Base-by-base conservation (phyloP, 2,888 invertebrate species). In the Biston stratarius region DNA sequence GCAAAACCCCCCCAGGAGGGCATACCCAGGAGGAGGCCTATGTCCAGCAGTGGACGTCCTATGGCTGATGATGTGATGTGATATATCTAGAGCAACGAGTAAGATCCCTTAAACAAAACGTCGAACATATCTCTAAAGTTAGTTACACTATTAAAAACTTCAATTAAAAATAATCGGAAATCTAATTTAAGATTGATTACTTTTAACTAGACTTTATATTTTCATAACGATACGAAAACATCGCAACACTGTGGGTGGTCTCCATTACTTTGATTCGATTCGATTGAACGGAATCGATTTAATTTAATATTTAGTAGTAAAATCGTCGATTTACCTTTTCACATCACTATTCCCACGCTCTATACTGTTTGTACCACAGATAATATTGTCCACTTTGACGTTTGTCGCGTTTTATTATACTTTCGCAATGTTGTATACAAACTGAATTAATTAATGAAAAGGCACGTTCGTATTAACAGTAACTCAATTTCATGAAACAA, bases 311-410 rank as follows among this genome's bases (percentile, higher is more conserved):
- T 59, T 48, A 24, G 48, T 49, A 15, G 40, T 59, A 49, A 59
- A 59, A 40, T 49, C 38, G 24, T 40, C 38, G n/a, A 49, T 44
- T 38, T 15, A 53, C 7, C 33, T 15, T 60, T 44, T 61, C 66
- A 60, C 61, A 52, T 51, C 68, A 58, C 57, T 60, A 57, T 61
- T 65, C 69, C 59, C 49, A 47, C 60, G 36, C 15, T 60, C n/a
- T 7, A 33, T 38, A 53, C 66, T 61, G 40, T 70, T 66, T 70
- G 56, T 67, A 11, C 47, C 12, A 61, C 56, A 67, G 66, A 71
- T 69, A 70, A 70, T 56, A 69, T 69, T 63, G 63, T 69, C 48
- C 60, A 59, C 24, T 70, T 57, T 61, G 71, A 72, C 69, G 61
- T 64, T 72, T 64, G 62, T 70, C 61, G 51, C 61, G 57, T 64